Base-by-base conservation (phyloP, 37 sponge, comb jelly and placozoan species). In the Hexactinellida sp. region DNA sequence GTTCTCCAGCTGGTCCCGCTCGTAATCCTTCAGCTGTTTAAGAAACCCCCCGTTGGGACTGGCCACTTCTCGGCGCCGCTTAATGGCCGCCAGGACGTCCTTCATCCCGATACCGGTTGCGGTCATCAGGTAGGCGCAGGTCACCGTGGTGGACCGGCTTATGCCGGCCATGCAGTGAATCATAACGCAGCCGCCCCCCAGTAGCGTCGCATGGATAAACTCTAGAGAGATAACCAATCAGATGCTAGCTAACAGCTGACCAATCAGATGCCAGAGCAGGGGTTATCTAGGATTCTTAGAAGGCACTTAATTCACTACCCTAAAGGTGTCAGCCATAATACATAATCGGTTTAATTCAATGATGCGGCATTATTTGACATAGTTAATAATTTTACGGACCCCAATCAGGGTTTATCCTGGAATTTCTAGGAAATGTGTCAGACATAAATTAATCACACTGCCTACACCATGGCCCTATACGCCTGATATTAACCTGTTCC, bases 161-260 rank as follows among this genome's bases (percentile, higher is more conserved):
- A 89, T 88, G 3, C 90, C 90, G 0, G 87, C 90, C 37, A 88
- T 30, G 55, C 90, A 89, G 54, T 89, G 90, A 1, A 88, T 88
- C 52, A 89, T 37, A 1, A 89, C 84, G 37, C 76, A 38, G 55
- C 90, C 89, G 5, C 84, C 63, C 32, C 38, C 41, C 37, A 36
- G 36, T 10, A 88, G 84, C 30, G 87, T 87, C 10, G 83, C 38
- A 36, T 87, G 76, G 76, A 63, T 63, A n/a, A 63, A 63, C 3
- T 63, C 76, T 63, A 63, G 76, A n/a, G 34, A 63, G 5, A n/a
- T n/a, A 63, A 7, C 76, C 13, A 47, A 47, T 47, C 9, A 47
- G 9, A 16, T 47, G 16, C 52, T 19, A 16, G 16, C 52, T 47
- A 47, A 16, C 9, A 47, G 16, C 52, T 19, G 52, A 47, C 16